Evolutionary conservation across 2,888 invertebrate genomes (phyloP).

Genomic region (Eupithecia abbreviata): DNA sequence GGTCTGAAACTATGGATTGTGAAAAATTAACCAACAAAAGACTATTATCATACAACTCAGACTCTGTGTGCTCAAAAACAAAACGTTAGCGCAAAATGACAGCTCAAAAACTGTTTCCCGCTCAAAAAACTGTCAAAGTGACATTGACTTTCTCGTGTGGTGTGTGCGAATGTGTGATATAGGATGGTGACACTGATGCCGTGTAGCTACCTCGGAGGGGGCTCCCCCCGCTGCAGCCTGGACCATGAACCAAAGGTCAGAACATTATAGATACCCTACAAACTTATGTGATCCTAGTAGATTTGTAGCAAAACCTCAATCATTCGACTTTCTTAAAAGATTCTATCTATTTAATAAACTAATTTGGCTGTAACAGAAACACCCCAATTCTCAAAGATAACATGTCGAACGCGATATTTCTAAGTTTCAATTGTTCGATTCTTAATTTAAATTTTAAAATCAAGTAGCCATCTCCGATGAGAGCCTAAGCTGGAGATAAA

Average conservation of each 20-base stretch:
- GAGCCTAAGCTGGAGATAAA: not conserved
- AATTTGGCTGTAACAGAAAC: not conserved
- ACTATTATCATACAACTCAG: constrained; percentile 47
- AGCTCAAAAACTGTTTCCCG: constrained; percentile 67
- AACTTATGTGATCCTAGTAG: constrained; percentile 17
- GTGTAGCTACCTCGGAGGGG: constrained; percentile 86
- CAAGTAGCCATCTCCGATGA: not conserved
- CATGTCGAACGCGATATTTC: not conserved
- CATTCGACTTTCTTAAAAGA: constrained; percentile 21
- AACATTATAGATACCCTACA: constrained; percentile 34
- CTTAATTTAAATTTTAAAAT: not conserved
- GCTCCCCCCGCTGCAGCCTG: constrained; percentile 81
- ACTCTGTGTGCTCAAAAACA: constrained; percentile 59
- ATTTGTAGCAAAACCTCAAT: constrained; percentile 36
- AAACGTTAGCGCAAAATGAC: constrained; percentile 68
- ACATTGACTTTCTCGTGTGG: constrained; percentile 62
- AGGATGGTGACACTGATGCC: constrained; percentile 87
- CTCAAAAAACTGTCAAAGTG: constrained; percentile 76
- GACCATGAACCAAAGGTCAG: constrained; percentile 82
- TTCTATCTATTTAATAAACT: not conserved
- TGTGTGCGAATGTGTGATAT: constrained; percentile 65
- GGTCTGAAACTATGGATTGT: constrained; percentile 59
- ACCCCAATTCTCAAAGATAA: not conserved
- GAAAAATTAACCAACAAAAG: constrained; percentile 51
- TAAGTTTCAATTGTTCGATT: not conserved